A percentile compares a stretch with the other conserved stretches of the same genome.
Evolutionary conservation across 2,797 vertebrate genomes (phyloP).

Genomic region (Antennarius maculatus): DNA sequence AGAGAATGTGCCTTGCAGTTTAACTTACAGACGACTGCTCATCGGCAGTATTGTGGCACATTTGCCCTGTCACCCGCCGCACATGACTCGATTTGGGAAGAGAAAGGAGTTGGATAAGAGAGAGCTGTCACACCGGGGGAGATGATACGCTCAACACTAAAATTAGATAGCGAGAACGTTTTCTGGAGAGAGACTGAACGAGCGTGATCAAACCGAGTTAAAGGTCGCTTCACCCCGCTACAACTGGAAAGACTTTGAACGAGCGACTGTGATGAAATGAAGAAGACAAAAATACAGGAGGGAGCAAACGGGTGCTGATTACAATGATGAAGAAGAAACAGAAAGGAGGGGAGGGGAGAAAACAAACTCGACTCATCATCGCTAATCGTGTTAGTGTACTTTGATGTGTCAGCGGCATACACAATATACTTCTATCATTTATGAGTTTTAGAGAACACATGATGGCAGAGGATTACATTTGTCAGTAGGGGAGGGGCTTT

Average conservation of each 20-base stretch:
- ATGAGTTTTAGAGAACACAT: slow-evolving; percentile 92
- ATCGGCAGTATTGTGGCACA: slow-evolving; percentile 61
- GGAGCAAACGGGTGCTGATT: slow-evolving; percentile 62
- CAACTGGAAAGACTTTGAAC: slow-evolving; percentile 55
- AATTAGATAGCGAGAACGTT: slow-evolving; percentile 64
- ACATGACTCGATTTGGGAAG: slow-evolving; percentile 56
- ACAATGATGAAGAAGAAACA: slow-evolving; percentile 63
- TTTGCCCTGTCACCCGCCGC: slow-evolving; percentile 68
- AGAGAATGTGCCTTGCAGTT: slow-evolving; percentile 73
- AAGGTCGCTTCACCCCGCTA: slow-evolving; percentile 61
- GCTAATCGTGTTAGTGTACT: slow-evolving; percentile 89
- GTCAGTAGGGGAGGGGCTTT: slow-evolving; percentile 85
- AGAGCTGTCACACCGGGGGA: slow-evolving; percentile 62
- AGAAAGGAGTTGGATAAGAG: slow-evolving; percentile 55
- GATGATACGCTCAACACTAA: slow-evolving; percentile 60
- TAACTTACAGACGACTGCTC: slow-evolving; percentile 72
- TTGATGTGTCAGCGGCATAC: slow-evolving; percentile 91
- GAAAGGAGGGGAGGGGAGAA: slow-evolving; percentile 39
- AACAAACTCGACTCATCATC: slow-evolving; percentile 87
- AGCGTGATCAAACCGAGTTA: slow-evolving; percentile 53
- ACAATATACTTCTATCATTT: slow-evolving; percentile 90
- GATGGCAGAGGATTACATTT: slow-evolving; percentile 91
- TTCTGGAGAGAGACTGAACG: slow-evolving; percentile 61
- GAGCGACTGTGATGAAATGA: slow-evolving; percentile 64
- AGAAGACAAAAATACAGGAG: slow-evolving; percentile 63